These are phyloP conservation scores for Pachliopta kotzebuea DNA, from an alignment of 2,888 invertebrate species.

Conservation along the genomic window DNA sequence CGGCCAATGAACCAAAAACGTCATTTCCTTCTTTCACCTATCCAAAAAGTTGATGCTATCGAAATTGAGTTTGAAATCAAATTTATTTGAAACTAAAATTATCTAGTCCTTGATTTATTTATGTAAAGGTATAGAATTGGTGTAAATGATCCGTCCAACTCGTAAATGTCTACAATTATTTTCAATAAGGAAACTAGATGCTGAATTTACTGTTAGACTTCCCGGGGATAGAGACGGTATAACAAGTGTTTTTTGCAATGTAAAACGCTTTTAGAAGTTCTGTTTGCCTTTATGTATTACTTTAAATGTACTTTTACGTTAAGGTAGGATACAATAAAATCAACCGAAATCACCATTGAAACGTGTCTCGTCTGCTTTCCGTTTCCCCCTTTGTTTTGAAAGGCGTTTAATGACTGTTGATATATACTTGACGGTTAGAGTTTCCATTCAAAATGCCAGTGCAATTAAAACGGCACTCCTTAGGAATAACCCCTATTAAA, in stretches of 20 bases:
- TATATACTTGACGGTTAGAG: slow-evolving; percentile 5
- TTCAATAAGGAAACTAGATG: slow-evolving; percentile 1
- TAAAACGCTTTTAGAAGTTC: neutral
- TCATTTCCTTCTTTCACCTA: slow-evolving; percentile 61
- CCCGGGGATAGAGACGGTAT: neutral
- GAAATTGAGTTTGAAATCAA: neutral
- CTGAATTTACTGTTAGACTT: neutral
- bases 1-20: slow-evolving; percentile 66
- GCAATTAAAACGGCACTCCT: slow-evolving; percentile 14
- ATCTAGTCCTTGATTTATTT: too few relatives aligned
- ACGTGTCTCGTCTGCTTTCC: neutral
- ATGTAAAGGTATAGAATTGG: neutral
- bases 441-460: slow-evolving; percentile 12
- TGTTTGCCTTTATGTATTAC: neutral
- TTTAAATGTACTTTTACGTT: neutral
- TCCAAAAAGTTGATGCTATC: slow-evolving; percentile 28
- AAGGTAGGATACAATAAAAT: neutral
- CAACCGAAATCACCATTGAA: neutral
- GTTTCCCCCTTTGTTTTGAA: slow-evolving; percentile 10
- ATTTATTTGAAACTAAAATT: too few relatives aligned
- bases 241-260: neutral
- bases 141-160: neutral
- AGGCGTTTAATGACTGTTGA: slow-evolving; percentile 15
- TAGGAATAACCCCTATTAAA: slow-evolving; percentile 1
- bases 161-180: neutral